Base-by-base conservation (phyloP, 1,140 invertebrate species). In the Scaptomyza pallida region DNA sequence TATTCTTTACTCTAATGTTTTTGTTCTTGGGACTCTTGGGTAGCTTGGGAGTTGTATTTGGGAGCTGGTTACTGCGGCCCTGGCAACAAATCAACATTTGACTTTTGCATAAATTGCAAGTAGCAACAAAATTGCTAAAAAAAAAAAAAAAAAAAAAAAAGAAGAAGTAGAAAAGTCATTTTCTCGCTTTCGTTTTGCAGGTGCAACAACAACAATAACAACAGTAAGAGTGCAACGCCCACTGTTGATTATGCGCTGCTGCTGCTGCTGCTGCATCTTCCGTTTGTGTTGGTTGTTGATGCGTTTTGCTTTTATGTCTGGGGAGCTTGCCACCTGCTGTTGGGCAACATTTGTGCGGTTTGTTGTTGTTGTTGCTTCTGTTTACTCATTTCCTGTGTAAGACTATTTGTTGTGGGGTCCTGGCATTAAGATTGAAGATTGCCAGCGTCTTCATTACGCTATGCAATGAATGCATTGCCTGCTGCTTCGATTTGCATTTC, bases 81-180 rank as follows among this genome's bases (percentile, higher is more conserved):
- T 55, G 72, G 61, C 74, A 72, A 86, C 82, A 86, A 86, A 86
- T 86, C 82, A 86, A 86, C 78, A 89, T 89, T 86, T 89, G 82
- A 86, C 82, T 86, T 86, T 76, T 89, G 82, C 82, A 83, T 86
- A 86, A 86, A 86, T 86, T 86, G 82, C 82, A 81, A 88, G 81
- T 47, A 80, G 80, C 73, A 85, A 86, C 82, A 81, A 85, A 86
- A 85, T 80, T 86, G 73, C 81, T 69, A 59, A 72, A 75, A 75
- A 62, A 12, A n/a, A 37, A 37, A n/a, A 3, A 60, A 67, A 71
- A 72, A 63, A 37, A 37, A n/a, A 35, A 12, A 5, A 67, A 74
- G 64, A 55, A 69, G 67, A 75, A 75, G n/a, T n/a, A n/a, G 80
- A 80, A 85, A 80, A 85, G 69, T 85, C 68, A 85, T 85, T 85